Conservation (phyloP, 2,113 vertebrate genomes). For the Monarcha castaneiventris region DNA sequence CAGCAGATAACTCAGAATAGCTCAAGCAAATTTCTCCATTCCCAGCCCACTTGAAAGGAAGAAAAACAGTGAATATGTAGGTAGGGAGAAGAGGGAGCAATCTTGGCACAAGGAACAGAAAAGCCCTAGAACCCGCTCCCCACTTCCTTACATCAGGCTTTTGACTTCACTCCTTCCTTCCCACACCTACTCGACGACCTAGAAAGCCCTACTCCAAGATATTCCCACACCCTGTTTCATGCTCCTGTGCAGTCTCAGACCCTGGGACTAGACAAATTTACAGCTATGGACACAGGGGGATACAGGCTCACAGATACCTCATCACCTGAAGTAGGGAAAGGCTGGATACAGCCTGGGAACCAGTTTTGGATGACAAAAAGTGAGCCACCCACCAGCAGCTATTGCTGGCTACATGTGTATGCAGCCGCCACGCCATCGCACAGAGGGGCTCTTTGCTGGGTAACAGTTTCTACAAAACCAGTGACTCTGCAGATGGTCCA, state of each 20-base stretch:
- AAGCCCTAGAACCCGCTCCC: not conserved
- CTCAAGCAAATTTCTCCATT: not conserved
- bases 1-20: not conserved
- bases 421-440: not conserved
- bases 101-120: not conserved
- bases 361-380: not conserved
- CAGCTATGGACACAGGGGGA: not conserved
- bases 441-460: not conserved
- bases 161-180: not conserved
- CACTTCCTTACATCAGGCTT: not conserved
- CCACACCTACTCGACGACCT: not conserved
- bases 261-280: not conserved
- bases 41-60: not conserved
- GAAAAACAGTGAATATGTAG: not conserved
- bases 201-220: not conserved
- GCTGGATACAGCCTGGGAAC: not conserved
- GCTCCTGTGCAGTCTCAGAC: not conserved
- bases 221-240: not conserved
- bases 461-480: not conserved
- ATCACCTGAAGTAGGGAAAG: not conserved
- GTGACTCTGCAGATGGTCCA: not conserved
- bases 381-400: not conserved
- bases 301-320: accelerated
- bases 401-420: not conserved
- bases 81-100: not conserved